Conservation (phyloP, 92 coral and sea anemone genomes). For the Bergia puertoricense region DNA sequence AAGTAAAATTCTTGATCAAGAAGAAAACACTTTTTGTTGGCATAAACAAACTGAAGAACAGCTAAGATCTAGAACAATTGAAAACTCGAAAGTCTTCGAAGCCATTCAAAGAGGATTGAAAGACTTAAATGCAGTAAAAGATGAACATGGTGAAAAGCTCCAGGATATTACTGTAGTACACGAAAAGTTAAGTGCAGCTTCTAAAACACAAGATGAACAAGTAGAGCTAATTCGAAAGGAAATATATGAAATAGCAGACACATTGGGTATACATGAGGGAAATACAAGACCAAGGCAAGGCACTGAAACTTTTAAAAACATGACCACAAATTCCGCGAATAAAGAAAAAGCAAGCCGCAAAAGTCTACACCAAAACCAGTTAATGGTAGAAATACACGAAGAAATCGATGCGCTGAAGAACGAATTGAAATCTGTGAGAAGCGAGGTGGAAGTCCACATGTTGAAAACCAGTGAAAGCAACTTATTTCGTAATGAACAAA, state of each 20-base stretch:
- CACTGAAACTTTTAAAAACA: neutral
- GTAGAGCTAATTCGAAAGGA: neutral
- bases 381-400: neutral
- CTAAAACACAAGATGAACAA: neutral
- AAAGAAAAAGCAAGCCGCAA: neutral
- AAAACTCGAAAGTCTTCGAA: neutral
- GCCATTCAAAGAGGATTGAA: neutral
- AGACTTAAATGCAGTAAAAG: neutral
- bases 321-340: neutral
- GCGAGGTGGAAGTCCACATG: neutral
- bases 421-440: neutral
- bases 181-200: neutral
- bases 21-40: conserved; percentile 26
- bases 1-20: conserved; percentile 4
- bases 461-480: neutral
- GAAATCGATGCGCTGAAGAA: neutral
- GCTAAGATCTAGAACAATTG: neutral
- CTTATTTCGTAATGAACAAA: neutral
- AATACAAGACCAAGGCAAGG: neutral
- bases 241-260: neutral
- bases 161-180: neutral
- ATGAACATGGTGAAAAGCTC: neutral
- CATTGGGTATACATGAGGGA: neutral
- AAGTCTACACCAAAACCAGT: neutral
- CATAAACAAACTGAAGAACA: neutral